phyloP scores from a whole-genome alignment of 2,797 vertebrate genomes.

The Lindbergichthys nudifrons region DNA sequence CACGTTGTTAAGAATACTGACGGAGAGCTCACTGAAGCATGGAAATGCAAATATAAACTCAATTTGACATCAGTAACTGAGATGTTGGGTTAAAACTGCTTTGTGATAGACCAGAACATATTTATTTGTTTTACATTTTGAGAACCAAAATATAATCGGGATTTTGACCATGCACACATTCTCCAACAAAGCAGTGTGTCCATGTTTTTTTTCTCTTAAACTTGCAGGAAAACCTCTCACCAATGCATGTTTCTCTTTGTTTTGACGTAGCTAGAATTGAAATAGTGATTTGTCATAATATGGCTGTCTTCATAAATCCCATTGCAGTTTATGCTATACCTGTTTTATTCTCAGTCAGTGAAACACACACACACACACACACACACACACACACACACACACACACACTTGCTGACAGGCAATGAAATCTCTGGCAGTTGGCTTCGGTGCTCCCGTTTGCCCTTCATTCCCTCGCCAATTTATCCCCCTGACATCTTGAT shows the following conservation, averaged over 20 bases:
- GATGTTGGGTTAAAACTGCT: not conserved
- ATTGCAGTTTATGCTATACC: constrained; percentile 5
- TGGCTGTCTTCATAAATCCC: not conserved
- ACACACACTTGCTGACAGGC: constrained; percentile 52
- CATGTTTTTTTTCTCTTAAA: not conserved
- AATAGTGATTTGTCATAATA: not conserved
- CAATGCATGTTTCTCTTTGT: not conserved
- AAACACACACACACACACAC: not conserved
- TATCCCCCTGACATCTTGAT: constrained; percentile 59
- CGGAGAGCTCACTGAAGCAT: constrained; percentile 23
- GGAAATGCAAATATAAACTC: constrained; percentile 31
- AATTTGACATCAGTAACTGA: constrained; percentile 20
- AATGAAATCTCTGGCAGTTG: constrained; percentile 58
- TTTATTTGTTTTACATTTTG: not conserved
- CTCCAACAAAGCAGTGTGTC: not conserved
- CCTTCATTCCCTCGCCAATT: constrained; percentile 51
- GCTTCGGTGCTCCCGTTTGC: constrained; percentile 46
- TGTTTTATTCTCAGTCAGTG: constrained; percentile 16
- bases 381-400: constrained; percentile 10
- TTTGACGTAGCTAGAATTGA: not conserved
- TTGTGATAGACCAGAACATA: not conserved
- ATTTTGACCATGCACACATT: not conserved
- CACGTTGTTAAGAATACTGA: constrained; percentile 45
- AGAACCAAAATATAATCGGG: not conserved
- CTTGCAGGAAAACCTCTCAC: not conserved